Evolutionary conservation across 2,888 invertebrate genomes (phyloP).

Genomic region (Eupithecia subfuscata): DNA sequence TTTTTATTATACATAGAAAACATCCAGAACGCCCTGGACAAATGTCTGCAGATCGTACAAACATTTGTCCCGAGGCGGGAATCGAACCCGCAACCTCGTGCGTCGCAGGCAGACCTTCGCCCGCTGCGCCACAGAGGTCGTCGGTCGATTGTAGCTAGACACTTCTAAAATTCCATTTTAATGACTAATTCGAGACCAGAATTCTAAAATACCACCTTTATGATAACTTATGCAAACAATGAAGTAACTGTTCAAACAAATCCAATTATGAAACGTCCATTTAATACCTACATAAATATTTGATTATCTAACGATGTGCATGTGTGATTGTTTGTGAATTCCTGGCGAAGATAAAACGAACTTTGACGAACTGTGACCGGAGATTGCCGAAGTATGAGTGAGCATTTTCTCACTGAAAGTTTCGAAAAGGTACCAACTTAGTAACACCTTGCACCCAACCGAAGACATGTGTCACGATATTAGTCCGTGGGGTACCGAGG

Average conservation of each 20-base stretch:
- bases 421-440: background rate
- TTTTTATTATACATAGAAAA: too few relatives aligned
- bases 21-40: too few relatives aligned
- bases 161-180: background rate
- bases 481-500: too few relatives aligned
- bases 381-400: background rate
- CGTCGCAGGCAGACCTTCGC: too few relatives aligned
- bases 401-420: background rate
- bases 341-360: background rate
- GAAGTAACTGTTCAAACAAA: slow-evolving; percentile 11
- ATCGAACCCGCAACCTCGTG: too few relatives aligned
- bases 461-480: too few relatives aligned
- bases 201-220: background rate
- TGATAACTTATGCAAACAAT: slow-evolving; percentile 8
- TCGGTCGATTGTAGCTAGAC: too few relatives aligned
- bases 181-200: background rate
- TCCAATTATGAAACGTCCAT: slow-evolving; percentile 12
- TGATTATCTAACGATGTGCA: slow-evolving; percentile 4
- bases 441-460: too few relatives aligned
- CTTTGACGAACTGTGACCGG: background rate
- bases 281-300: slow-evolving; percentile 4
- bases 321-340: background rate
- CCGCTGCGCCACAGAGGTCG: too few relatives aligned
- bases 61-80: too few relatives aligned
- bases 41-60: too few relatives aligned